phyloP scores from a whole-genome alignment of 2,797 vertebrate species.

The Lindbergichthys nudifrons region DNA sequence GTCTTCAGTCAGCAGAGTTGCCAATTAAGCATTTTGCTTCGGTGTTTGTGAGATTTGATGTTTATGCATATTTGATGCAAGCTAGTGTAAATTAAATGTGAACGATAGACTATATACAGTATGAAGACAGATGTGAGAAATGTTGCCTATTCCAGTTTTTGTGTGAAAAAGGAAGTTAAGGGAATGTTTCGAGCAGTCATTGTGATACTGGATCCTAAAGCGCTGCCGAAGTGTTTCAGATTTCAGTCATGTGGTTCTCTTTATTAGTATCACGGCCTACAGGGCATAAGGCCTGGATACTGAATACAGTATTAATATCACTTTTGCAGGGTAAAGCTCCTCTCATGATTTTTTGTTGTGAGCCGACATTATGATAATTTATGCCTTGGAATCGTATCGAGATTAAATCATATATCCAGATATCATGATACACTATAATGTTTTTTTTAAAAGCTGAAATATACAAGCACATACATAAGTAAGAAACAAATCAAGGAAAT shows the following conservation, averaged over 20 bases:
- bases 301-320: neutral
- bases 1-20: constrained; percentile 37
- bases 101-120: neutral
- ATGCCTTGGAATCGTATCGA: too few relatives aligned
- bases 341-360: neutral
- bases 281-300: neutral
- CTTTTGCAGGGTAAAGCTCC: neutral
- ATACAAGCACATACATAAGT: too few relatives aligned
- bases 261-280: neutral
- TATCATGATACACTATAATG: too few relatives aligned
- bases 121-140: neutral
- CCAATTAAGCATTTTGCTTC: constrained; percentile 14
- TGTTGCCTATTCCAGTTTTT: neutral
- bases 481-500: too few relatives aligned
- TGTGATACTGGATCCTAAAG: constrained; percentile 4
- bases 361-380: too few relatives aligned
- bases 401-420: too few relatives aligned
- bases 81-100: neutral
- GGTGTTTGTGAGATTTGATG: constrained; percentile 16
- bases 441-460: too few relatives aligned
- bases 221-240: neutral
- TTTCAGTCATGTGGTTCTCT: neutral
- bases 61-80: constrained; percentile 17
- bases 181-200: neutral
- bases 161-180: neutral